phyloP scores from a whole-genome alignment of 2,113 vertebrate genomes.

The Gobio gobio region DNA sequence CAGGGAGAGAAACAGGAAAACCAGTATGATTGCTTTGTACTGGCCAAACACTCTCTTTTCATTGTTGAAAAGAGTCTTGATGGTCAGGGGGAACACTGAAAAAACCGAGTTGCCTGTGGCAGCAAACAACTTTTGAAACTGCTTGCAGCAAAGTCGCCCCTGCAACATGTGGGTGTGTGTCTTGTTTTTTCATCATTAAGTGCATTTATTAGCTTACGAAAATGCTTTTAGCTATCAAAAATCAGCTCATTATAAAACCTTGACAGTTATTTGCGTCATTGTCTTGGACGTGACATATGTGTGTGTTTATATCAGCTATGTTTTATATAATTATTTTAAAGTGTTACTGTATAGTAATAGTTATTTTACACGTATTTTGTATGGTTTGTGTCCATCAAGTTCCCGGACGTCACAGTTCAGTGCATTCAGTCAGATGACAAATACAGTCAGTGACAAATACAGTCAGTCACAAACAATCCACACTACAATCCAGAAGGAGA shows the following conservation, averaged over 20 bases:
- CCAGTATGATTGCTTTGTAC: constrained; percentile 39
- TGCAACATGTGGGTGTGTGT: neutral
- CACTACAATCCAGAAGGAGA: too few species aligned
- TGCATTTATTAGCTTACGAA: neutral
- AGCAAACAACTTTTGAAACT: neutral
- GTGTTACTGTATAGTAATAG: too few species aligned
- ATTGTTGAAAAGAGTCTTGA: neutral
- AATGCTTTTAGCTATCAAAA: neutral
- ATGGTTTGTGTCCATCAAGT: too few species aligned
- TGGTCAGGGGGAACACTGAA: neutral
- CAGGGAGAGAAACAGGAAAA: neutral
- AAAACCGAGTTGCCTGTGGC: neutral
- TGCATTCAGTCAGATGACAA: too few species aligned
- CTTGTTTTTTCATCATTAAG: neutral
- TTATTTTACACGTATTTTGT: too few species aligned
- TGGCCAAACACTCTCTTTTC: neutral
- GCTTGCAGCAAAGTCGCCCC: neutral
- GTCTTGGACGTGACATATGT: neutral
- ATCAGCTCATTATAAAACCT: neutral
- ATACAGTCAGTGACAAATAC: too few species aligned
- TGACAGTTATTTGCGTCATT: neutral
- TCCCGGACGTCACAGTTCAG: too few species aligned
- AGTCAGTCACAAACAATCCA: too few species aligned
- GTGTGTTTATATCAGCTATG: neutral
- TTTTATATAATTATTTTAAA: neutral